Percentiles rank a stretch among this genome's conserved stretches.
Conservation (phyloP, 37 sponge, comb jelly and placozoan species). For the Crambe crambe region DNA sequence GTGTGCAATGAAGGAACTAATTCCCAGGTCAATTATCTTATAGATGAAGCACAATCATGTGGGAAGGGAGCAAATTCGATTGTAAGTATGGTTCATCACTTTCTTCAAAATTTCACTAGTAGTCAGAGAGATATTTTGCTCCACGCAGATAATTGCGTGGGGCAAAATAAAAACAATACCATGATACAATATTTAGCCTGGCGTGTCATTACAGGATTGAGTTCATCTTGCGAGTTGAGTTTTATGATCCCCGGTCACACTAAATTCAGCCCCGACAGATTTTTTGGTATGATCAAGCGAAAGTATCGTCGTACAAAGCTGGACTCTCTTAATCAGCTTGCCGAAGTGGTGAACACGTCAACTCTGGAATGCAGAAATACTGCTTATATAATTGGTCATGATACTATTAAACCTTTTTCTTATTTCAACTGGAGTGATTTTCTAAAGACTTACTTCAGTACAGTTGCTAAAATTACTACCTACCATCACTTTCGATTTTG, state of each 20-base stretch:
- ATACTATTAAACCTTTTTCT: neutral
- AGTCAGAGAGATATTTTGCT: conserved; percentile 18
- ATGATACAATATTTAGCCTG: conserved; percentile 39
- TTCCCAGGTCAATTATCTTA: conserved; percentile 32
- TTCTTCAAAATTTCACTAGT: neutral
- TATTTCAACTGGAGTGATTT: conserved; percentile 31
- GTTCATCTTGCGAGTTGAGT: neutral
- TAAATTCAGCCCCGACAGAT: conserved; percentile 46
- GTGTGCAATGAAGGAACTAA: conserved; percentile 16
- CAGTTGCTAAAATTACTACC: conserved; percentile 1
- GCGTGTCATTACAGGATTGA: conserved; percentile 21
- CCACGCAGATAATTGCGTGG: conserved; percentile 53
- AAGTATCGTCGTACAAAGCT: conserved; percentile 14
- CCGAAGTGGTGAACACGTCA: no score
- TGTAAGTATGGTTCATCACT: conserved; percentile 53
- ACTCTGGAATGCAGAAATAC: neutral
- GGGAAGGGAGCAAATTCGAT: conserved; percentile 57
- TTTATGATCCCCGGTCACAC: conserved; percentile 61
- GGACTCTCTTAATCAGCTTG: conserved; percentile 1
- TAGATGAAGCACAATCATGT: conserved; percentile 16
- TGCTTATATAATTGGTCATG: neutral
- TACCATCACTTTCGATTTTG: conserved; percentile 20
- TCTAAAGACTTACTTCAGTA: neutral
- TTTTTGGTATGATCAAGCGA: conserved; percentile 45
- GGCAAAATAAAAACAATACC: conserved; percentile 58